Evolutionary conservation across 2,797 vertebrate genomes (phyloP), one percentile per base, ranked within the genome.

Genomic region (Lepidocolaptes lacrymiger): DNA sequence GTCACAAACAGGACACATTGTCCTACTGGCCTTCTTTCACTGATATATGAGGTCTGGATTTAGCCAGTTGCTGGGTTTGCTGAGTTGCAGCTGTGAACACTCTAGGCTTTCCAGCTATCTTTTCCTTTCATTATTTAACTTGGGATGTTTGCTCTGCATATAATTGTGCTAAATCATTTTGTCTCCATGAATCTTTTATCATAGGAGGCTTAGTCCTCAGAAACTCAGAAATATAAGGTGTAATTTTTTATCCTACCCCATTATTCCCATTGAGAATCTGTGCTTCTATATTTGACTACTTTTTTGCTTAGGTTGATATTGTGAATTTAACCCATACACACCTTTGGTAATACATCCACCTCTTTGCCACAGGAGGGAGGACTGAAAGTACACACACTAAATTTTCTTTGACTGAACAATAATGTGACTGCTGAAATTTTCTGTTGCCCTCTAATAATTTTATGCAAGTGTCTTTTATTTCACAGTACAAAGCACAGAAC

Each of bases 11-110:
- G 91, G 77, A 92, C 92, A 94, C 83, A 51, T 30, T 96, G 92
- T 96, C 89, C 92, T 93, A 89, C 91, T 93, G 74, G 91, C 88
- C 91, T 88, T 86, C 93, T 94, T 95, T 78, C 82, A 43, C 51
- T 91, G 79, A 95, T 91, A 75, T 52, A 86, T 55, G 83, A 88
- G 55, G 28, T 56, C 85, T 81, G 79, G 22, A 81, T 93, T 93
- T 49, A 82, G 56, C 66, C 71, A 91, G 39, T n/a, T 73, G 43
- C 76, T 69, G 43, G 63, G 66, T 48, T 91, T 78, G 76, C 62
- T 78, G 41, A 88, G 67, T 37, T 76, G 89, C 66, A 91, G 69
- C 73, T 93, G 63, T 49, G 79, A 89, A 83, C 32, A 28, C 51
- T 76, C 63, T 32, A 30, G 37, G 62, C 37, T 76, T 86, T 91